These are phyloP conservation scores for Zalophus californianus DNA, from an alignment of 2,797 vertebrate species.

Conservation along the genomic window DNA sequence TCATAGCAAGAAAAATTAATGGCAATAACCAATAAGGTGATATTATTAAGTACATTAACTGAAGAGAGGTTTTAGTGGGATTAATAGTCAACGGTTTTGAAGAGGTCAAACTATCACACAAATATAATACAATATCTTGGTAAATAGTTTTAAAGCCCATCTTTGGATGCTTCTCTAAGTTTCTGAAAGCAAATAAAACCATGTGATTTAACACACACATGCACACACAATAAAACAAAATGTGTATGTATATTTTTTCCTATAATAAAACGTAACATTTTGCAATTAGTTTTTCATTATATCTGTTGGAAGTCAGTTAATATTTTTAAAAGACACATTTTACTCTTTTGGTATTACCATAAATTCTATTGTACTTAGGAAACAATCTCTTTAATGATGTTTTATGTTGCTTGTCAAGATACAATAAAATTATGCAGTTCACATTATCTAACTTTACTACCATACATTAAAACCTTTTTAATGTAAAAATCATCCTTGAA, in stretches of 20 bases:
- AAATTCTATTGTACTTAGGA: background rate
- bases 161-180: background rate
- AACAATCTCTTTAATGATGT: background rate
- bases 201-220: background rate
- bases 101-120: background rate
- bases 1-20: background rate
- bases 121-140: background rate
- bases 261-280: background rate
- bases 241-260: background rate
- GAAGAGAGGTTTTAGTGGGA: background rate
- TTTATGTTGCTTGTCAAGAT: slow-evolving; percentile 1
- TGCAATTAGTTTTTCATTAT: background rate
- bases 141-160: slow-evolving; percentile 34
- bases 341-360: background rate
- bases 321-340: background rate
- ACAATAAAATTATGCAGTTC: slow-evolving; percentile 3
- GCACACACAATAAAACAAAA: background rate
- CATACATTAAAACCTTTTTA: background rate
- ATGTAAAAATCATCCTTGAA: slow-evolving; percentile 7
- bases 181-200: slow-evolving; percentile 1
- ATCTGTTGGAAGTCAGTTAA: background rate
- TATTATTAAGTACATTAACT: background rate
- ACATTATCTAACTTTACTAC: slow-evolving; percentile 13
- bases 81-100: background rate
- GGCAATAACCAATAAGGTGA: background rate